Conservation (phyloP, 2,113 vertebrate species). For the Capricornis sumatraensis region DNA sequence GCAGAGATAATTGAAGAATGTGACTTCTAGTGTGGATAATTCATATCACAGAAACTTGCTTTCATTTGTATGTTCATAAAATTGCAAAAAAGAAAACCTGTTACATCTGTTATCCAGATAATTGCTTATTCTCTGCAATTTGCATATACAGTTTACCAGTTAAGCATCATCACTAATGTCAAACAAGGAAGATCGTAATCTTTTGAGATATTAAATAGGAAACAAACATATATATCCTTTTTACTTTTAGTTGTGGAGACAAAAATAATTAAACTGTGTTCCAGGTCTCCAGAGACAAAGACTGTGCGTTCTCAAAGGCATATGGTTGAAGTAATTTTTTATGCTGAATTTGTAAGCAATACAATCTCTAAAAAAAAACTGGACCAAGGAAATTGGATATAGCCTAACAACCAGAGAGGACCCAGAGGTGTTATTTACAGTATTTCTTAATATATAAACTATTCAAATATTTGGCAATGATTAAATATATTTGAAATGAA, state of each 20-base stretch:
- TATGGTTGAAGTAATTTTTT: neutral
- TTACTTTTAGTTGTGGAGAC: neutral
- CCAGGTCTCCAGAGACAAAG: neutral
- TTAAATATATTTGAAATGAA: slow-evolving; percentile 30
- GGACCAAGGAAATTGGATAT: slow-evolving; percentile 41
- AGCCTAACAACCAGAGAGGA: neutral
- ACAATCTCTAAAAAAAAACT: neutral
- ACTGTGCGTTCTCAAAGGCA: slow-evolving; percentile 1
- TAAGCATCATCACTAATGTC: neutral
- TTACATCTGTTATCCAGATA: neutral
- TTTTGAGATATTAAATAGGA: neutral
- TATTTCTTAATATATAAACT: slow-evolving; percentile 45
- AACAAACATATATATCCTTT: neutral
- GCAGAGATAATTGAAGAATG: neutral
- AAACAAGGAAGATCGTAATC: neutral
- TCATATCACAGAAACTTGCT: neutral
- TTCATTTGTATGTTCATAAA: neutral
- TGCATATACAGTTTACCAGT: neutral
- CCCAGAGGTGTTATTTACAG: slow-evolving; percentile 15
- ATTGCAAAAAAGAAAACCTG: fast-evolving
- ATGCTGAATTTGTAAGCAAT: slow-evolving; percentile 19
- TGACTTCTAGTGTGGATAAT: neutral
- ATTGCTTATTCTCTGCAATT: neutral
- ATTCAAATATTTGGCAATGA: slow-evolving; percentile 44
- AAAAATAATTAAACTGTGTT: neutral